phyloP scores from a whole-genome alignment of 2,888 invertebrate genomes.

The Margaritifera margaritifera region DNA sequence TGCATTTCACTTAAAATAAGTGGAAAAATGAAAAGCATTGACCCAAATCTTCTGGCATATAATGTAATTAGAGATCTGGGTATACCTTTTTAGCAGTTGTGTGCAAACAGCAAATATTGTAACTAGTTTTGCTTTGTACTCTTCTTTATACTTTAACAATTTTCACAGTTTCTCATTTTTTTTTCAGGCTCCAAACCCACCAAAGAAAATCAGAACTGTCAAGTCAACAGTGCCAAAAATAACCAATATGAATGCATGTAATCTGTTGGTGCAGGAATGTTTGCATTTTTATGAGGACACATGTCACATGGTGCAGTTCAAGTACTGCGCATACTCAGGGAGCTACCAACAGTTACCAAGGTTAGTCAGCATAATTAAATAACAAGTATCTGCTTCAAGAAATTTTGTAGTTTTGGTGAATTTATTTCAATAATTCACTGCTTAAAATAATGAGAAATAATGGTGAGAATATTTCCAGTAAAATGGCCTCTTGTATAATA shows the following conservation, averaged over 20 bases:
- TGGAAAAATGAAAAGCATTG: too few relatives aligned
- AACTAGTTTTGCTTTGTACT: background rate
- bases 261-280: constrained; percentile 81
- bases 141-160: background rate
- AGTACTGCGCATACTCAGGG: constrained; percentile 90
- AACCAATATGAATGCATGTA: constrained; percentile 75
- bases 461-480: background rate
- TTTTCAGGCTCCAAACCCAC: constrained; percentile 75
- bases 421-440: too few relatives aligned
- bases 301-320: constrained; percentile 92
- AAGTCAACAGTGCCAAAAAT: constrained; percentile 78
- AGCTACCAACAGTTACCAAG: constrained; percentile 87
- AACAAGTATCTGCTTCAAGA: background rate
- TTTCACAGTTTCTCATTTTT: constrained; percentile 27
- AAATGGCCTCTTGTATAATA: background rate
- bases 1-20: too few relatives aligned
- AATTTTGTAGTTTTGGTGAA: too few relatives aligned
- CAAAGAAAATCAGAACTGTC: constrained; percentile 86
- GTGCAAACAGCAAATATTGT: background rate
- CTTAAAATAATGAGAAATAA: background rate
- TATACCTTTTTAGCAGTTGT: too few relatives aligned
- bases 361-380: constrained; percentile 40
- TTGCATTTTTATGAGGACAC: constrained; percentile 86
- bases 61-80: too few relatives aligned
- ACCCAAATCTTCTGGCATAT: too few relatives aligned